phyloP scores from a whole-genome alignment of 1,140 invertebrate genomes.

The Bombus turneri region DNA sequence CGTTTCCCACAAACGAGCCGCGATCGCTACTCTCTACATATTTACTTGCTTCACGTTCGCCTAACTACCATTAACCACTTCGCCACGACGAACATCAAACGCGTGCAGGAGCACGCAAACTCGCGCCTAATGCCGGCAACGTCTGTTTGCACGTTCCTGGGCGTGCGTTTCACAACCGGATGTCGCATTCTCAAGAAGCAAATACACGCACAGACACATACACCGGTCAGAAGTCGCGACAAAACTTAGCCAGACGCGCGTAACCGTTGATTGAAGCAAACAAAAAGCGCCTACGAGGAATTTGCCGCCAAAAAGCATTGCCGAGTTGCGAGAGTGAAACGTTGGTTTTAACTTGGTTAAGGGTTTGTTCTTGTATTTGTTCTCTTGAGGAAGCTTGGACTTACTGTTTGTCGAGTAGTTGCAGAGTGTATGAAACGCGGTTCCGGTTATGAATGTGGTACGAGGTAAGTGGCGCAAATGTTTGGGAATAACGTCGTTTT shows the following conservation, averaged over 20 bases:
- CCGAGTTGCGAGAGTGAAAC: not conserved
- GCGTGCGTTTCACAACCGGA: slow-evolving; percentile 13
- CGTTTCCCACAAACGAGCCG: too few relatives aligned
- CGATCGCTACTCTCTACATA: not conserved
- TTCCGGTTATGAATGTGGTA: not conserved
- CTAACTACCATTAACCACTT: slow-evolving; percentile 23
- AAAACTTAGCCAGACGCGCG: not conserved
- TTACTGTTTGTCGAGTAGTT: not conserved
- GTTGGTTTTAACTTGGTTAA: not conserved
- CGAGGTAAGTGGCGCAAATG: not conserved
- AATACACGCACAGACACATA: not conserved
- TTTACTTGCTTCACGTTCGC: not conserved
- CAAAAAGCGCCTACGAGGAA: slow-evolving; percentile 2
- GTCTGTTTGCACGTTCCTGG: slow-evolving; percentile 34
- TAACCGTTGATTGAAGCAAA: not conserved
- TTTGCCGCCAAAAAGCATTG: not conserved
- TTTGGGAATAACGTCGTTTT: not conserved
- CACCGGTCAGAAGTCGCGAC: not conserved
- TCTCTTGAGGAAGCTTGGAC: not conserved
- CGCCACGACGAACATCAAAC: slow-evolving; percentile 5
- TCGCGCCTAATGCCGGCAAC: not conserved
- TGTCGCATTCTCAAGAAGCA: slow-evolving; percentile 29
- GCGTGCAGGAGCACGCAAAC: slow-evolving; percentile 8
- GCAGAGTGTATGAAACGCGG: not conserved
- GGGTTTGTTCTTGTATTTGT: not conserved